Conservation (phyloP, 1,140 invertebrate genomes). For the Calliphora vicina region DNA sequence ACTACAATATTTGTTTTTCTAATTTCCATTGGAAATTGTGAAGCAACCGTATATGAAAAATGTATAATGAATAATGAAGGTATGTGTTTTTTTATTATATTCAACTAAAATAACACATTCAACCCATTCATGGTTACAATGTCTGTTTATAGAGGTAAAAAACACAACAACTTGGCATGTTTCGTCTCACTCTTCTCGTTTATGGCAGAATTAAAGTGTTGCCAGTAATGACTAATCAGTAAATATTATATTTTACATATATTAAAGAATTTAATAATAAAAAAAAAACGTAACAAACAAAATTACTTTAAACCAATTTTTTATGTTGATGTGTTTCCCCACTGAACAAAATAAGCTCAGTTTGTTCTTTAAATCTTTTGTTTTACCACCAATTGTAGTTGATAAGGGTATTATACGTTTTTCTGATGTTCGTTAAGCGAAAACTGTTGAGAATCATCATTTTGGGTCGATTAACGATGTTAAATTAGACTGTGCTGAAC, state of each 20-base stretch:
- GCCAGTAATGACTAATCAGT: slow-evolving; percentile 1
- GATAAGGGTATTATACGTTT: too few species aligned
- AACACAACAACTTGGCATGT: neutral
- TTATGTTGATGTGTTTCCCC: neutral
- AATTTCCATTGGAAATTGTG: neutral
- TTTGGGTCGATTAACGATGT: too few species aligned
- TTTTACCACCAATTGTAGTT: too few species aligned
- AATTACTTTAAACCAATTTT: neutral
- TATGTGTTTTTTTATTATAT: neutral
- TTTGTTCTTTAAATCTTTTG: neutral
- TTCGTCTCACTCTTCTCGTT: neutral
- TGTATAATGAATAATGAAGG: neutral
- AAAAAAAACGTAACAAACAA: neutral
- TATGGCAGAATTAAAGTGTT: neutral
- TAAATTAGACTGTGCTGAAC: too few species aligned
- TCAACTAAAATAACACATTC: neutral
- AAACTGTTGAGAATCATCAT: too few species aligned
- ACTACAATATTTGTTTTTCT: too few species aligned
- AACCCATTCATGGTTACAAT: neutral
- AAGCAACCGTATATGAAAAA: neutral
- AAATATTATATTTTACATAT: neutral
- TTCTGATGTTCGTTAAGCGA: too few species aligned
- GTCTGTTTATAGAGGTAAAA: neutral
- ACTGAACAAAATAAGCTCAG: neutral
- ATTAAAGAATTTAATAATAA: neutral